phyloP scores from a whole-genome alignment of 2,888 invertebrate species.

The Chironomus tentans region DNA sequence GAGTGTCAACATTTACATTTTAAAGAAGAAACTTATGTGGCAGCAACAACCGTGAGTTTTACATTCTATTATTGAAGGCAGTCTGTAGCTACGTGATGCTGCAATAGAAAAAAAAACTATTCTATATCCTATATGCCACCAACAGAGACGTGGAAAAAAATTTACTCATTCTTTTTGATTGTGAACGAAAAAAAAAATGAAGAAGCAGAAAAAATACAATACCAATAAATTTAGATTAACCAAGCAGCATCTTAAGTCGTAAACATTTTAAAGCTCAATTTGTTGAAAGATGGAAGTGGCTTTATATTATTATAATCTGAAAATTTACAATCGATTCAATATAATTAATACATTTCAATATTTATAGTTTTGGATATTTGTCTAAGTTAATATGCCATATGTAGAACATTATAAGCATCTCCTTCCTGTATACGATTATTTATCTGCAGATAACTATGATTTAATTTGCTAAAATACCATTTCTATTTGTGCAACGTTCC shows the following conservation, averaged over 20 bases:
- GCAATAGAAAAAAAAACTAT: too few species aligned
- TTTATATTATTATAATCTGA: slow-evolving; percentile 16
- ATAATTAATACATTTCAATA: background rate
- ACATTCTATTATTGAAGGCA: too few species aligned
- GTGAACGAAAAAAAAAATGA: too few species aligned
- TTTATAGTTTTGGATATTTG: background rate
- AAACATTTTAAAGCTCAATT: slow-evolving; percentile 15
- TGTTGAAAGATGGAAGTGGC: slow-evolving; percentile 25
- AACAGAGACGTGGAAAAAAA: background rate
- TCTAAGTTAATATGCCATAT: background rate
- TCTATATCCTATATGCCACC: background rate
- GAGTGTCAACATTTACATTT: too few species aligned
- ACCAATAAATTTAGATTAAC: slow-evolving; percentile 3
- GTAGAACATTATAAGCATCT: background rate
- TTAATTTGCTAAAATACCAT: too few species aligned
- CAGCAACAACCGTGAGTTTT: too few species aligned
- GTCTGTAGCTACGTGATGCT: too few species aligned
- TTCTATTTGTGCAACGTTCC: too few species aligned
- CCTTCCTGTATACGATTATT: too few species aligned
- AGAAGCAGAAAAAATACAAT: background rate
- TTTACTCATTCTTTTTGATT: too few species aligned
- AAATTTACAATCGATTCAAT: slow-evolving; percentile 4
- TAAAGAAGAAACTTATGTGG: too few species aligned
- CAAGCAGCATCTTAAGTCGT: slow-evolving; percentile 1
- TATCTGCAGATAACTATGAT: too few species aligned